Evolutionary conservation across 2,113 vertebrate species (phyloP).

Genomic region (Phyllostomus hastatus): DNA sequence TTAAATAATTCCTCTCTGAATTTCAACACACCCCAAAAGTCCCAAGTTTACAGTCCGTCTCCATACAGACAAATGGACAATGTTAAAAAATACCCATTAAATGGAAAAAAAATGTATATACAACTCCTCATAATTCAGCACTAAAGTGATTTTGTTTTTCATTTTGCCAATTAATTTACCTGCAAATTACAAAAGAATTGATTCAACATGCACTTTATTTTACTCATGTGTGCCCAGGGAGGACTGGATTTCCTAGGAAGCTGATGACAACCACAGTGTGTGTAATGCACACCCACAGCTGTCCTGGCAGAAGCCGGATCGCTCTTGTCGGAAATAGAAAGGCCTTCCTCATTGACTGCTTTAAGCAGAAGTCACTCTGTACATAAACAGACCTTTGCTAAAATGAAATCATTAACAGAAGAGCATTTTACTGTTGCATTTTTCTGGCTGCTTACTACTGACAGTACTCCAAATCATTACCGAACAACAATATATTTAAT

Average conservation of each 20-base stretch:
- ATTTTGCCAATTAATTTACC: constrained; percentile 4
- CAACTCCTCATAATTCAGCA: background rate
- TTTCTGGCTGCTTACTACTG: background rate
- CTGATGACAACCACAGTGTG: background rate
- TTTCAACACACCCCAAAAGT: background rate
- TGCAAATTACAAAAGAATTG: background rate
- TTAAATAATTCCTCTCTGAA: background rate
- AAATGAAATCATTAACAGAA: constrained; percentile 39
- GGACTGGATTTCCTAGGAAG: background rate
- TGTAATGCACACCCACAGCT: background rate
- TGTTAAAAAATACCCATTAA: background rate
- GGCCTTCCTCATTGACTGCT: background rate
- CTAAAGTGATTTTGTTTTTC: background rate
- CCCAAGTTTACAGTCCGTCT: background rate
- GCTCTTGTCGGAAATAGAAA: background rate
- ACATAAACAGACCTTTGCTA: constrained; percentile 1
- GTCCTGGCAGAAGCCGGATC: background rate
- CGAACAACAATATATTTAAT: background rate
- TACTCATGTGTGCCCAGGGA: background rate
- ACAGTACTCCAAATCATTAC: background rate
- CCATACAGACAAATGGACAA: background rate
- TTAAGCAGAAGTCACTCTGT: constrained; percentile 16
- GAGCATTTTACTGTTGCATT: constrained; percentile 8
- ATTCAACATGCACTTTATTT: background rate
- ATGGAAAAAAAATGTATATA: background rate